Conservation (phyloP, 1,140 invertebrate species). For the Hormaphis cornu region DNA sequence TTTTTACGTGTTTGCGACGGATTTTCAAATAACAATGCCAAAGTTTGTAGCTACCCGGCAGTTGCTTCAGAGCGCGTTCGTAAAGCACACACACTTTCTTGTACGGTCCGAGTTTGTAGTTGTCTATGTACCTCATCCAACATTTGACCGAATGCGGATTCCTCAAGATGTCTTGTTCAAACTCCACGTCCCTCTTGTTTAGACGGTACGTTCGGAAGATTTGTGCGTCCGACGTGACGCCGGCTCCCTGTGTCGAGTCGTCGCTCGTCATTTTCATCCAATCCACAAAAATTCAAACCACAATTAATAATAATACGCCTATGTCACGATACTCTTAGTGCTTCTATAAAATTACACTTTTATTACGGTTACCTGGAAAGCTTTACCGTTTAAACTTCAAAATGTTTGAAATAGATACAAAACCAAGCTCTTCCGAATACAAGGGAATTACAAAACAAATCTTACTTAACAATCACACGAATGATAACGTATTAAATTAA, state of each 20-base stretch:
- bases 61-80: constrained; percentile 88
- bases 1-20: constrained; percentile 70
- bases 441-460: no score
- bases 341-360: no score
- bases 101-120: constrained; percentile 77
- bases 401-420: no score
- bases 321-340: no score
- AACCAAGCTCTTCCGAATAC: no score
- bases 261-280: background rate
- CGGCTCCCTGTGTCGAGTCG: background rate
- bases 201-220: constrained; percentile 8
- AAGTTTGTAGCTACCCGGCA: constrained; percentile 94
- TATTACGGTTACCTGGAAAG: no score
- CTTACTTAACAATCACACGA: no score
- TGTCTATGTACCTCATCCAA: constrained; percentile 95
- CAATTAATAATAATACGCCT: no score
- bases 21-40: constrained; percentile 94
- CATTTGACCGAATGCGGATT: constrained; percentile 96
- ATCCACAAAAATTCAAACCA: background rate
- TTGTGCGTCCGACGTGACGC: constrained; percentile 1
- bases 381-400: no score
- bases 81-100: constrained; percentile 83
- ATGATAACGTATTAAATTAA: no score
- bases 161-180: constrained; percentile 94
- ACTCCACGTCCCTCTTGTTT: constrained; percentile 91